A percentile compares a stretch with the other conserved stretches of the same genome.
Conservation (phyloP, 2,888 invertebrate genomes). For the Clunio marinus region DNA sequence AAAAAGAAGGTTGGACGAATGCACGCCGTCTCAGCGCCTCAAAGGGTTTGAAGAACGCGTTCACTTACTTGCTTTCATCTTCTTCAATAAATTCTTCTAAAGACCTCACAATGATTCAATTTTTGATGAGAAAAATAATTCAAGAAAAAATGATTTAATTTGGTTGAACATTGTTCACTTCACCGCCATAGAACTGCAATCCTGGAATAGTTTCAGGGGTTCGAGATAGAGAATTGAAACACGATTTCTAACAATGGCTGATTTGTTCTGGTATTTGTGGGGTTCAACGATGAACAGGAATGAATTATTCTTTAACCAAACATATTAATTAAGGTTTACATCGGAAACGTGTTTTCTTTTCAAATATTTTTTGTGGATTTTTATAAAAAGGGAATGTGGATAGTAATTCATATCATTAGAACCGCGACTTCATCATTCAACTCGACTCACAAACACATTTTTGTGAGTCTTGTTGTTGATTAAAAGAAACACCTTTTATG, state of each 20-base stretch:
- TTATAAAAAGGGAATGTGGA: constrained; percentile 13
- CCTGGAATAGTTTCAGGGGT: background rate
- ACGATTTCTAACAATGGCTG: constrained; percentile 24
- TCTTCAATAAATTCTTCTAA: background rate
- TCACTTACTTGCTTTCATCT: too few relatives aligned
- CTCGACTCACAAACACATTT: background rate
- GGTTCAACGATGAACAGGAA: background rate
- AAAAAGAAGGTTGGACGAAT: constrained; percentile 9
- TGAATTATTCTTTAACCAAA: background rate
- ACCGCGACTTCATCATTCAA: constrained; percentile 18
- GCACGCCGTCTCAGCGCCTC: background rate
- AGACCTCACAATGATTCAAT: constrained; percentile 34
- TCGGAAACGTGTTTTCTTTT: constrained; percentile 27
- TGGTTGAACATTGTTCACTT: background rate
- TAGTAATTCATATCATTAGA: constrained; percentile 19
- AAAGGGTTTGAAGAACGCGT: background rate
- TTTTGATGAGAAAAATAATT: constrained; percentile 3
- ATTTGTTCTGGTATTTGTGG: constrained; percentile 24
- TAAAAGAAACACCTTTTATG: constrained; percentile 11
- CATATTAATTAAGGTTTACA: constrained; percentile 35
- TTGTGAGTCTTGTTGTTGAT: background rate
- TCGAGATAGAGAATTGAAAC: background rate
- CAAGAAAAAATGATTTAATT: background rate
- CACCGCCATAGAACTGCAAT: background rate
- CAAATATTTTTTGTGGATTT: background rate